Percentiles rank a stretch among this genome's conserved stretches.
Conservation (phyloP, 1,140 invertebrate genomes). For the Papilio polytes region DNA sequence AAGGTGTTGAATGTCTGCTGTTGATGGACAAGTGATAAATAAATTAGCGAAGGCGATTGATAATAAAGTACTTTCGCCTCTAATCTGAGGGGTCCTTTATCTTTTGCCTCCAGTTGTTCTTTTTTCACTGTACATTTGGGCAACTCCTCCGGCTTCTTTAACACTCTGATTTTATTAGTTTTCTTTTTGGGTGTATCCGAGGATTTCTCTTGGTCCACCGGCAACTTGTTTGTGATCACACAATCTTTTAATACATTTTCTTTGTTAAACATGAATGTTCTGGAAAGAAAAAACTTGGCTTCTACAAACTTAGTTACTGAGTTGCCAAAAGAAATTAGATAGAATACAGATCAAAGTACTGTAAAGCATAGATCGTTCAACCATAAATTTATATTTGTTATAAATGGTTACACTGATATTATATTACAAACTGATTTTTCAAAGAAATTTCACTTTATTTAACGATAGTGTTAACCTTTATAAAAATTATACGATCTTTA, state of each 20-base stretch:
- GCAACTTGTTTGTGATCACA: slow-evolving; percentile 59
- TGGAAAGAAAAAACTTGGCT: slow-evolving; percentile 49
- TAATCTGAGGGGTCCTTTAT: slow-evolving; percentile 81
- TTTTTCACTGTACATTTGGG: slow-evolving; percentile 46
- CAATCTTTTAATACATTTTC: slow-evolving; percentile 52
- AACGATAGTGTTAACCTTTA: no score
- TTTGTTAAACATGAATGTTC: slow-evolving; percentile 66
- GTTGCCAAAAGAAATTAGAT: not conserved
- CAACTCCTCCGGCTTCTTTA: slow-evolving; percentile 43
- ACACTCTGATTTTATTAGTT: slow-evolving; percentile 44
- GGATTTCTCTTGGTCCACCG: slow-evolving; percentile 48
- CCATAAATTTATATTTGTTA: not conserved
- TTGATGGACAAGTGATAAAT: slow-evolving; percentile 75
- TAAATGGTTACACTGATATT: no score
- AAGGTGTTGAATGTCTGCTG: slow-evolving; percentile 72
- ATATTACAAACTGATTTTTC: no score
- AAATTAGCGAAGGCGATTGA: slow-evolving; percentile 83
- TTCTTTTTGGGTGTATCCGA: slow-evolving; percentile 36
- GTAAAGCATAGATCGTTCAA: no score
- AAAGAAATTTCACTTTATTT: no score
- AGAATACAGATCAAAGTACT: no score
- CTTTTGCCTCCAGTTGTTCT: slow-evolving; percentile 63
- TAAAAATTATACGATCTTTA: no score
- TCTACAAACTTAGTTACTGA: not conserved
- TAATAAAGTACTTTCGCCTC: slow-evolving; percentile 78